A percentile compares a stretch with the other conserved stretches of the same genome.
phyloP scores from a whole-genome alignment of 2,113 vertebrate species.

The Chrysemys picta region DNA sequence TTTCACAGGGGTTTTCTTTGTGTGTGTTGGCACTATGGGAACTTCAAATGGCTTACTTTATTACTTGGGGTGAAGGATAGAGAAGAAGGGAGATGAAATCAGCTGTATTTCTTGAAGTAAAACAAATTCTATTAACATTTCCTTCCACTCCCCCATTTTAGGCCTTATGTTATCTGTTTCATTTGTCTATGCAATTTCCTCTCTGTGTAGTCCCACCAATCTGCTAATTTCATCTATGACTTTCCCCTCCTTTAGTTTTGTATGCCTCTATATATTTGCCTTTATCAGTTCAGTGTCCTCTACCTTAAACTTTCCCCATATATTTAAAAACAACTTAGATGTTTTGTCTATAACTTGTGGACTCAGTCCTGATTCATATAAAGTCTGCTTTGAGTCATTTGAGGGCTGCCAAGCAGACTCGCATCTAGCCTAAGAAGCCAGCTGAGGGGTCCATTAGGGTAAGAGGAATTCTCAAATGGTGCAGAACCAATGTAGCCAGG shows the following conservation, averaged over 20 bases:
- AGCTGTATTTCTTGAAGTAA: not conserved
- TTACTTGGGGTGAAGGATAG: not conserved
- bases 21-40: not conserved
- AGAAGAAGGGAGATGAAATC: not conserved
- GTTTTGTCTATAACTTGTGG: not conserved
- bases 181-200: not conserved
- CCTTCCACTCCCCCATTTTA: not conserved
- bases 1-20: accelerated
- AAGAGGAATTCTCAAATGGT: not conserved
- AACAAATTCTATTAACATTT: not conserved
- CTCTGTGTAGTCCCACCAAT: not conserved
- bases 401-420: not conserved
- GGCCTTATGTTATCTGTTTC: not conserved
- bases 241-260: not conserved
- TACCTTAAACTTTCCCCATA: not conserved
- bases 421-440: not conserved
- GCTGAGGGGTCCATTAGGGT: not conserved
- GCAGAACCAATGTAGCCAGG: not conserved
- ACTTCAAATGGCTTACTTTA: not conserved
- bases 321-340: not conserved
- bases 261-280: not conserved
- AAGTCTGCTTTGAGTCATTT: not conserved
- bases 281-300: not conserved
- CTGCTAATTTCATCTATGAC: not conserved
- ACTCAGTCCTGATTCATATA: not conserved